Conservation (phyloP, 2,888 invertebrate genomes). For the Drosophila anceps region DNA sequence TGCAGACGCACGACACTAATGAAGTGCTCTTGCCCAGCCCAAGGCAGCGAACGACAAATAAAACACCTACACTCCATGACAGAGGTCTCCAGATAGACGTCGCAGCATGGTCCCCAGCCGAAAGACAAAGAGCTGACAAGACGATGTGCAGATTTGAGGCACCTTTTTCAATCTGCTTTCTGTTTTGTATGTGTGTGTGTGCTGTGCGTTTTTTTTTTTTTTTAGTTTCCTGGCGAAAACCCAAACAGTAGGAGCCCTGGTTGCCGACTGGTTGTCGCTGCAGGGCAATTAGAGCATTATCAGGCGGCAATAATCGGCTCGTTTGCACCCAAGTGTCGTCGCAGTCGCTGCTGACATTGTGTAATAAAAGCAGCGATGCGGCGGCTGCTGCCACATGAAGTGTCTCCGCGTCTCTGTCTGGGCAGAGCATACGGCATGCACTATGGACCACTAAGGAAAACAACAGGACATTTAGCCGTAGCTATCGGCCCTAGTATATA, state of each 20-base stretch:
- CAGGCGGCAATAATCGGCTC: constrained; percentile 81
- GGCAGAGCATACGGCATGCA: constrained; percentile 20
- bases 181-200: neutral
- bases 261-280: constrained; percentile 55
- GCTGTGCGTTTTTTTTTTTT: neutral
- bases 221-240: constrained; percentile 12
- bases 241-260: constrained; percentile 76
- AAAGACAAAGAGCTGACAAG: constrained; percentile 15
- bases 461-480: constrained; percentile 67
- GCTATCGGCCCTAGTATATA: constrained; percentile 20
- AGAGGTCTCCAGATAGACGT: constrained; percentile 18
- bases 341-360: constrained; percentile 59
- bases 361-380: constrained; percentile 60
- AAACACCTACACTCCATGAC: constrained; percentile 67
- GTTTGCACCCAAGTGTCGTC: constrained; percentile 80
- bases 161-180: constrained; percentile 9
- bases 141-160: constrained; percentile 26
- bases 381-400: constrained; percentile 43
- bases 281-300: constrained; percentile 80
- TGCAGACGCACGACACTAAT: constrained; percentile 67
- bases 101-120: constrained; percentile 39
- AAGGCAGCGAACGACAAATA: constrained; percentile 48
- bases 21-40: constrained; percentile 65
- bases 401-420: constrained; percentile 29
- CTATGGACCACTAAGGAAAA: constrained; percentile 34